Base-by-base conservation (phyloP, 2,888 invertebrate species). In the Cyrtodaria siliqua region DNA sequence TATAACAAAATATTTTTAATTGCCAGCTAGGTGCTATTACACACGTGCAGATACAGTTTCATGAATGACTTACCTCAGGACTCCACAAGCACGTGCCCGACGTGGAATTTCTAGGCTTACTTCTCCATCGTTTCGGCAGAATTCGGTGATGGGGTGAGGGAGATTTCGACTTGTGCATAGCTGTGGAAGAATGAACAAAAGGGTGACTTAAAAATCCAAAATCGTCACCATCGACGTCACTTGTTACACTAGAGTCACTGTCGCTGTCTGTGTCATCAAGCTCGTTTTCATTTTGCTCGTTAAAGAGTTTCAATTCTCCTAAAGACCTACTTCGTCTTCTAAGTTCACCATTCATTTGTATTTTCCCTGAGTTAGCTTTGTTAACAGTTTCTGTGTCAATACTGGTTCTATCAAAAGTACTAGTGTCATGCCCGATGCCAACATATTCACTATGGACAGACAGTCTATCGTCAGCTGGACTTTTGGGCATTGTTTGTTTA, bases 51-150 rank as follows among this genome's bases (percentile, higher is more conserved):
- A n/a, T n/a, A n/a, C n/a, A n/a, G n/a, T n/a, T n/a, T n/a, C n/a
- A n/a, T n/a, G n/a, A n/a, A n/a, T 23, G 1, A 82, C 95, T 95
- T 94, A 97, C 97, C 96, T 96, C 96, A 86, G 97, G 97, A 72
- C 96, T 96, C 97, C 97, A 97, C 80, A 95, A 94, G 62, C 95
- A 95, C 68, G 95, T 94, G 87, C 95, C 94, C 87, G 96, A 94
- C 85, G 96, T 96, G 86, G 96, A 96, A 91, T 96, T 96, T 91
- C 97, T 96, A 86, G 97, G 96, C 89, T 97, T 94, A 85, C 96
- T 96, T 91, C 96, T 95, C 95, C 96, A 97, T 91, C 97, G 96
- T 80, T 87, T 87, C 93, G 88, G 88, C 70, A 90, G 83, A 64
- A 86, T 89, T 64, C 86, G 71, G 71, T 83, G 85, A 6, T 86